phyloP scores from a whole-genome alignment of 2,797 vertebrate species.

The Trichosurus vulpecula region DNA sequence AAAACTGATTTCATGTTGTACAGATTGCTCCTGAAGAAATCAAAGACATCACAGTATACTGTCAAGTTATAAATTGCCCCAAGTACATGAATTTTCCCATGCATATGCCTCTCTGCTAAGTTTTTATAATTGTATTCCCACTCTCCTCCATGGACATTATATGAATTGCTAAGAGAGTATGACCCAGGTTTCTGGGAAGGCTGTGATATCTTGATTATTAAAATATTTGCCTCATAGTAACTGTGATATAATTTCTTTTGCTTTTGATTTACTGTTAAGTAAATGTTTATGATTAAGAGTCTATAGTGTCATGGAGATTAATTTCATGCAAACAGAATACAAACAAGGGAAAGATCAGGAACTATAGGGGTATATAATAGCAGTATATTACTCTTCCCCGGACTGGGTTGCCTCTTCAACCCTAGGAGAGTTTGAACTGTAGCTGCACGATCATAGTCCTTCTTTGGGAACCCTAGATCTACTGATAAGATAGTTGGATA shows the following conservation, averaged over 20 bases:
- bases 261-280: neutral
- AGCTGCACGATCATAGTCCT: too few species aligned
- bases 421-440: too few species aligned
- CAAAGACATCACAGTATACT: neutral
- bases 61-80: neutral
- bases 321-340: neutral
- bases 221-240: neutral
- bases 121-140: neutral
- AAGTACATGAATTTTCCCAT: neutral
- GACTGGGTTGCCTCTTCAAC: too few species aligned
- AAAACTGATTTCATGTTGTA: neutral
- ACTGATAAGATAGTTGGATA: too few species aligned
- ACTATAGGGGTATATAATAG: too few species aligned
- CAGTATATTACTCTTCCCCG: too few species aligned
- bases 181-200: neutral
- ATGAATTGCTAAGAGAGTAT: neutral
- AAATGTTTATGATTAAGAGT: neutral
- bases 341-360: neutral
- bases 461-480: too few species aligned
- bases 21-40: neutral
- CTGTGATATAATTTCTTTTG: neutral
- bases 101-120: neutral
- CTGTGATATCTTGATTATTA: neutral
- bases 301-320: neutral
- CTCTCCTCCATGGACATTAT: neutral